phyloP scores from a whole-genome alignment of 2,888 invertebrate species.

The Pheosia gnoma region DNA sequence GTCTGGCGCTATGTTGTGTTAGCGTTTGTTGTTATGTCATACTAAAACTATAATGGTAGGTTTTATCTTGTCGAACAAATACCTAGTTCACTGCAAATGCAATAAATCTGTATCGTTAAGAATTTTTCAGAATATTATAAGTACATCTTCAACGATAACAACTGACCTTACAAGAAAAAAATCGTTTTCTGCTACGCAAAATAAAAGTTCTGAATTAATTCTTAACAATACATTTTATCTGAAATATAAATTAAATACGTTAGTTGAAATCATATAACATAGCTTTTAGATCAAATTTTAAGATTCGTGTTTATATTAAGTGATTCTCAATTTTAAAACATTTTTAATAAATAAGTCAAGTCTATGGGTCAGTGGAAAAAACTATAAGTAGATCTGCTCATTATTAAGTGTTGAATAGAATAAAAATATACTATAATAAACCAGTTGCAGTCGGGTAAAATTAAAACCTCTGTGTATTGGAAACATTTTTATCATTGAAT shows the following conservation, averaged over 20 bases:
- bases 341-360: constrained; percentile 28
- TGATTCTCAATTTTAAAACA: constrained; percentile 41
- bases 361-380: constrained; percentile 31
- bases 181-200: no score
- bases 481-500: no score
- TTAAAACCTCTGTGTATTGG: no score
- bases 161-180: no score
- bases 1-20: no score
- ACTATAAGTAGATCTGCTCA: no score
- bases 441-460: no score
- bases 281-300: constrained; percentile 47
- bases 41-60: constrained; percentile 20
- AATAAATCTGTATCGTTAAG: constrained; percentile 19
- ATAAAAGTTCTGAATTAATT: constrained; percentile 25
- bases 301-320: constrained; percentile 42
- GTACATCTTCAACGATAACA: no score
- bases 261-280: constrained; percentile 52
- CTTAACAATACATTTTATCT: constrained; percentile 24
- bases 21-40: constrained; percentile 18
- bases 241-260: constrained; percentile 38
- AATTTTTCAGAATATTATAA: constrained; percentile 9
- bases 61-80: constrained; percentile 22
- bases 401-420: no score
- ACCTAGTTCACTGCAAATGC: constrained; percentile 27
- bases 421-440: no score